Evolutionary conservation across 2,797 vertebrate species (phyloP).

Genomic region (Acanthiza pusilla): DNA sequence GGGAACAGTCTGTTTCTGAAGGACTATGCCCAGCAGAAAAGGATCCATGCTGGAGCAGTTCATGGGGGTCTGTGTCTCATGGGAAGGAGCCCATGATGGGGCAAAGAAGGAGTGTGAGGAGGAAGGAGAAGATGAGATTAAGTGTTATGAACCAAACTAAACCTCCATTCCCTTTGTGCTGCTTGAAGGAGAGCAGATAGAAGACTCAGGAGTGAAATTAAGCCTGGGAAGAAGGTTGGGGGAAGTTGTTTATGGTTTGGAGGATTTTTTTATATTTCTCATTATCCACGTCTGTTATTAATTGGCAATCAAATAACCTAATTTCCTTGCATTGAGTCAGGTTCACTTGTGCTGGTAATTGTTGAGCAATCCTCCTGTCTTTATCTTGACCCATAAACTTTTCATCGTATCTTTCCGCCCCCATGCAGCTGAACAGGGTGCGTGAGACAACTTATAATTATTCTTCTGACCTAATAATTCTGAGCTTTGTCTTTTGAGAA

Average conservation of each 20-base stretch:
- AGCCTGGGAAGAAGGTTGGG: rapidly evolving
- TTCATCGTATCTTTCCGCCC: not conserved
- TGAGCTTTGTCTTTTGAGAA: not conserved
- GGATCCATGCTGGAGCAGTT: not conserved
- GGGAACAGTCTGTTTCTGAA: not conserved
- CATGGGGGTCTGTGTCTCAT: not conserved
- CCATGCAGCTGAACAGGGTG: rapidly evolving
- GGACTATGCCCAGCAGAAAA: not conserved
- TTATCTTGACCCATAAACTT: not conserved
- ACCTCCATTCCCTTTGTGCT: not conserved
- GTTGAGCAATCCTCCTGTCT: not conserved
- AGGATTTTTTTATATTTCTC: not conserved
- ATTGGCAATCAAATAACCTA: not conserved
- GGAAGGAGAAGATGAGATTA: not conserved
- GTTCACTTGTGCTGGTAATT: not conserved
- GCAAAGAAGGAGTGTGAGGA: not conserved
- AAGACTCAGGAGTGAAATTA: not conserved
- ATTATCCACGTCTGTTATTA: not conserved
- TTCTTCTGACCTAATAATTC: not conserved
- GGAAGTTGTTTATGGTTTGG: not conserved
- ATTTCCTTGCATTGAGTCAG: not conserved
- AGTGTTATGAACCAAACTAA: not conserved
- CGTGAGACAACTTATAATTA: not conserved
- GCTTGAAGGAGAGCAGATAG: not conserved
- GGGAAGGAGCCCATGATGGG: not conserved